Percentiles rank a stretch among this genome's conserved stretches.
Conservation (phyloP, 2,113 vertebrate genomes). For the Sorex fumeus region DNA sequence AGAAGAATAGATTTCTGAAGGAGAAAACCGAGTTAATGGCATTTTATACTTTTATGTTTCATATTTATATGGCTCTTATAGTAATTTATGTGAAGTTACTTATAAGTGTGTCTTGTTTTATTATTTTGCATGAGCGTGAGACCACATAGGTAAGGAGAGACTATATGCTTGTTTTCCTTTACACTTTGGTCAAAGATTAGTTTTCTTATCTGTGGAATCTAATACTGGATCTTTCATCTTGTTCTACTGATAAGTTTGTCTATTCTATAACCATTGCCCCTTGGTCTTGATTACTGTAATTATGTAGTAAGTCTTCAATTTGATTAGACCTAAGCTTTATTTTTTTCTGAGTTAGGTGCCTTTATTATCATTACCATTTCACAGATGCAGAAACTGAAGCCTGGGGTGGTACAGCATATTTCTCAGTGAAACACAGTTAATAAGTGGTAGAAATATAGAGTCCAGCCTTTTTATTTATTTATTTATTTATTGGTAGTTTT, state of each 20-base stretch:
- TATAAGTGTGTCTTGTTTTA: neutral
- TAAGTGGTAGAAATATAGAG: constrained; percentile 24
- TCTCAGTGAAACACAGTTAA: neutral
- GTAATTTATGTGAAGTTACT: neutral
- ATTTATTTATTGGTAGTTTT: too few relatives aligned
- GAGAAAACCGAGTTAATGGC: neutral
- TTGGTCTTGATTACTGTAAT: neutral
- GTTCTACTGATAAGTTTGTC: neutral
- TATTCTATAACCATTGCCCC: neutral
- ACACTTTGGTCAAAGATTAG: neutral
- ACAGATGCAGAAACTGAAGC: constrained; percentile 15
- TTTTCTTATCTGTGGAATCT: neutral
- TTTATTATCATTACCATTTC: constrained; percentile 16
- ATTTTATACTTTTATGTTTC: neutral
- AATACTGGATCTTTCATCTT: neutral
- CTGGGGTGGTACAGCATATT: neutral
- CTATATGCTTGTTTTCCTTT: neutral
- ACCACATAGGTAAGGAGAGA: neutral
- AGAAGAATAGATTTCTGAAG: too few relatives aligned
- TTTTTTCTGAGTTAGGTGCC: neutral
- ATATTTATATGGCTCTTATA: neutral
- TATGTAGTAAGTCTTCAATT: neutral
- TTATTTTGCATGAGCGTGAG: neutral
- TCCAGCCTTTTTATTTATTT: neutral
- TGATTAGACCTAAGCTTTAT: too few relatives aligned